These are phyloP conservation scores for Helicolenus hilgendorfi DNA, from an alignment of 2,797 vertebrate species.

Conservation along the genomic window DNA sequence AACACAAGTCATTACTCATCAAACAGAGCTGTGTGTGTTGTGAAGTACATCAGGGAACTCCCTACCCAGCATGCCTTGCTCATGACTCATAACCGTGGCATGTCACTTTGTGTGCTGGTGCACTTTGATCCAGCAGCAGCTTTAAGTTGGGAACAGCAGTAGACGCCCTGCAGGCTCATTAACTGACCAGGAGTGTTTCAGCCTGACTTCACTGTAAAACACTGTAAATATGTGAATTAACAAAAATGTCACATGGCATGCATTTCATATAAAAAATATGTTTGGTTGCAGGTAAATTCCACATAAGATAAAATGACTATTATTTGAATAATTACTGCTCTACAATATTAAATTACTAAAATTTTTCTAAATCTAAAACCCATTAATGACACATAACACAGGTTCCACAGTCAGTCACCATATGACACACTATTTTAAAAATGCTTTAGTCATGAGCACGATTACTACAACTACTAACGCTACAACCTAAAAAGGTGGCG, in stretches of 20 bases:
- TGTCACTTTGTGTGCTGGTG: conserved; percentile 38
- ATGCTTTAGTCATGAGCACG: background rate
- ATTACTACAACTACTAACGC: too few relatives aligned
- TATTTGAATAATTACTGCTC: too few relatives aligned
- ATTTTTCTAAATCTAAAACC: background rate
- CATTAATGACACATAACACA: background rate
- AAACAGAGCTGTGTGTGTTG: background rate
- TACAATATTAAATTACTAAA: background rate
- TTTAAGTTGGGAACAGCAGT: conserved; percentile 34
- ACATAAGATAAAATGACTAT: too few relatives aligned
- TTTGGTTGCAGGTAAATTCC: background rate
- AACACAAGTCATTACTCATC: conserved; percentile 17
- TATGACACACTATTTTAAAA: background rate
- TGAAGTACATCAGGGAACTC: background rate
- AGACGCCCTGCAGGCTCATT: conserved; percentile 35
- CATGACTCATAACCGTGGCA: conserved; percentile 62
- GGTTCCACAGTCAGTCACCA: background rate
- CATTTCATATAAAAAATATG: background rate
- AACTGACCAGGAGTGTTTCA: background rate
- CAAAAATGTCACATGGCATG: background rate
- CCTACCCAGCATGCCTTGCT: conserved; percentile 41
- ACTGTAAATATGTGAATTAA: background rate
- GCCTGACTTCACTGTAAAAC: too few relatives aligned
- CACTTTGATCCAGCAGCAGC: conserved; percentile 61
- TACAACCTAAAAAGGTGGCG: too few relatives aligned